Evolutionary conservation across 2,888 invertebrate species (phyloP), one percentile per base, ranked within the genome.

Genomic region (Andrena bucephala): DNA sequence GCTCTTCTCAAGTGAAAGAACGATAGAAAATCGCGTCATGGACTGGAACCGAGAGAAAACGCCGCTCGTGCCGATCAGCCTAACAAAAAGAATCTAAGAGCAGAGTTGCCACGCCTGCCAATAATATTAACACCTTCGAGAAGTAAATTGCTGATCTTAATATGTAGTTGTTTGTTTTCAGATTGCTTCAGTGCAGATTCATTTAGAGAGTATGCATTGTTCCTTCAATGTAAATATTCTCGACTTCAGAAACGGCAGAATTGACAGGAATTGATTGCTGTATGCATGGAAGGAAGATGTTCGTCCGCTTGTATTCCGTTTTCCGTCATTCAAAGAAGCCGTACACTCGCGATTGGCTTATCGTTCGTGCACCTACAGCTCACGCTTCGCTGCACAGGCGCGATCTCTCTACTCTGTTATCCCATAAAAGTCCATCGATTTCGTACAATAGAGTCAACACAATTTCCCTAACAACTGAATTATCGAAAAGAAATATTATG

Each of bases 281-380:
- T 27, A 48, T 7, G 33, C 10, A 2, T 3, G 20, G 3, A 27
- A 60, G 54, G 10, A 63, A 71, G 67, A 74, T 82, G 66, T 75
- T 82, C 74, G 81, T 82, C 62, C 33, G 6, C 16, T 73, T 36
- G 27, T 59, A 65, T 83, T 81, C 54, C 59, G 54, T 48, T 83
- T 66, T 72, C 70, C 70, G 72, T 57, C 83, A 77, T 69, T 83
- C 82, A 82, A 82, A 70, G 66, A 77, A 77, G 82, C 69, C 83
- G 24, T 77, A 73, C 29, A 4, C 27, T 29, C 42, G 50, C 29
- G 52, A 81, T 60, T 77, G 73, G 82, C 69, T 83, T 82, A 73
- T 81, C 59, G 81, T 70, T 29, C 82, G 60, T 77, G 33, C 20
- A 81, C 77, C 70, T 62, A 69, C 59, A 20, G n/a, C 10, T 8